Evolutionary conservation across 2,888 invertebrate genomes (phyloP), one percentile per base, ranked within the genome.

Genomic region (Ophioninae sp.): DNA sequence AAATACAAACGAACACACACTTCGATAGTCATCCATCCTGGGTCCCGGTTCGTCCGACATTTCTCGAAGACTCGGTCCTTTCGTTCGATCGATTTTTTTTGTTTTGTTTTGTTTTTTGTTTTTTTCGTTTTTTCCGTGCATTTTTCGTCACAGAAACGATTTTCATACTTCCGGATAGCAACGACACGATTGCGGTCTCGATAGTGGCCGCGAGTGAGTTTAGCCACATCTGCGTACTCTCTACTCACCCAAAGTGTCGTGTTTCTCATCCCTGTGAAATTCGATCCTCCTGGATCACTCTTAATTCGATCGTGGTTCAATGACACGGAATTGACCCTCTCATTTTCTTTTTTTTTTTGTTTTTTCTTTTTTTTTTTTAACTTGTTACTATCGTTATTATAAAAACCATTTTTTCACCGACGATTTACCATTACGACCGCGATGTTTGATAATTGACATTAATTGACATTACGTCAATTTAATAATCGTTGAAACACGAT

Each of bases 1-100:
- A 88, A 89, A 85, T 88, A 89, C 85, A 88, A 72, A 87, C 83
- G 30, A 87, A 51, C n/a, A 51, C 80, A 87, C 85, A 87, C 86
- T 85, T 87, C 86, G 86, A 90, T 90, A 90, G 89, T 90, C 89
- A 90, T 88, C 88, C 89, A 90, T 87, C 88, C 88, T 89, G 88
- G 87, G 75, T 64, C 76, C 89, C 88, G 85, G 75, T 85, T 82
- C 82, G 78, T 85, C 78, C 64, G 73, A 76, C 79, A 76, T 82
- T 79, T 81, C 67, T 23, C n/a, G 17, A 67, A 22, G 6, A 64
- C 17, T 65, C 17, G 17, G 44, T 8, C 44, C 22, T n/a, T 44
- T 68, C 7, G 56, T 58, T 61, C n/a, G 56, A 58, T 59, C 63
- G 51, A 17, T 20, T 64, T 61, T 41, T 6, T 20, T 68, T 44